Conservation (phyloP, 2,888 invertebrate species). For the Unio pictorum region DNA sequence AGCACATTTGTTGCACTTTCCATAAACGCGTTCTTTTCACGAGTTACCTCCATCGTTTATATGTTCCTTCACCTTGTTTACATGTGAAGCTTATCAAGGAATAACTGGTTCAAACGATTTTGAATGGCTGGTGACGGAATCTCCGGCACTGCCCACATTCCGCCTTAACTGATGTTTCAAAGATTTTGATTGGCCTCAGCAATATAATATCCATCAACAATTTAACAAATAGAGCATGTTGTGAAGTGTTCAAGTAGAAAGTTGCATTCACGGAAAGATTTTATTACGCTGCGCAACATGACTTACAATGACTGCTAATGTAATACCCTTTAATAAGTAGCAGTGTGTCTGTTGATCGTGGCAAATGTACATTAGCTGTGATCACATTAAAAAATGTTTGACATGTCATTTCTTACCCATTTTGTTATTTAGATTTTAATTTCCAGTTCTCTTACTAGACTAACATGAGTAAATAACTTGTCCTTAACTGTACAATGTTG, state of each 20-base stretch:
- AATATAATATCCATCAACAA: not conserved
- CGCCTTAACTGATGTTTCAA: too few species aligned
- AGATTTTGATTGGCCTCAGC: too few species aligned
- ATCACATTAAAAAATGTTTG: not conserved
- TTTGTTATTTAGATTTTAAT: not conserved
- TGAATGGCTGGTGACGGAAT: too few species aligned
- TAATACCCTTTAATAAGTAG: slow-evolving; percentile 62
- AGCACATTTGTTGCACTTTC: slow-evolving; percentile 13
- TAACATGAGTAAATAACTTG: too few species aligned
- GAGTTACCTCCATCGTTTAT: too few species aligned
- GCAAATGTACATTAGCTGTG: slow-evolving; percentile 18
- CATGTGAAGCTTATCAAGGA: not conserved
- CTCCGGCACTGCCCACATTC: too few species aligned
- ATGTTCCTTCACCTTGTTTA: slow-evolving; percentile 1
- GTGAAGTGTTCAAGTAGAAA: not conserved
- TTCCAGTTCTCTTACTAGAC: too few species aligned
- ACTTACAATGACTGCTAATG: too few species aligned
- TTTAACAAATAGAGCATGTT: not conserved
- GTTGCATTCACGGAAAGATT: not conserved
- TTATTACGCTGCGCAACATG: not conserved
- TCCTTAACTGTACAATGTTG: too few species aligned
- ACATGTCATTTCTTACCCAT: not conserved
- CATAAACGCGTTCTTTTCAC: too few species aligned
- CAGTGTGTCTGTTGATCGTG: slow-evolving; percentile 54
- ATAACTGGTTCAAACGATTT: too few species aligned